These are phyloP conservation scores for Homarus gammarus DNA, from an alignment of 2,888 invertebrate genomes.

Conservation along the genomic window DNA sequence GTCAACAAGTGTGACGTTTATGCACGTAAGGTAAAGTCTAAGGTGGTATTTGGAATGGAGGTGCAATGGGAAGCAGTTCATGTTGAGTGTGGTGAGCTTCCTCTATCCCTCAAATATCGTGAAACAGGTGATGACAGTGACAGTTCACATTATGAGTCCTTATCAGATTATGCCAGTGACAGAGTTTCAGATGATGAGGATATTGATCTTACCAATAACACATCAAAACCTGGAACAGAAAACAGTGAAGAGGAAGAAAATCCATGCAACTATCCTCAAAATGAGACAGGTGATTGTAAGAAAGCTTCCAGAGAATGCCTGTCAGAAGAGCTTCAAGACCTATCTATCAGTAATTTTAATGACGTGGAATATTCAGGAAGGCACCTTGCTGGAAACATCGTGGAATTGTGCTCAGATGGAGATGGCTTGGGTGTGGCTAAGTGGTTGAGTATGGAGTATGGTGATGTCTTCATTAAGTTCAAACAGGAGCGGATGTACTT, in stretches of 20 bases:
- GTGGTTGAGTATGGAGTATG: constrained; percentile 20
- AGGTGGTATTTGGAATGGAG: background rate
- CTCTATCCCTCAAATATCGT: background rate
- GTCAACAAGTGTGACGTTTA: constrained; percentile 14
- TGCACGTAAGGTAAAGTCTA: background rate
- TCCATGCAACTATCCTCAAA: background rate
- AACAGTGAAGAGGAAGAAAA: background rate
- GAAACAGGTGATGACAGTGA: background rate
- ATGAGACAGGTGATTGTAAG: background rate
- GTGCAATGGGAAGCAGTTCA: constrained; percentile 19
- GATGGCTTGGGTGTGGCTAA: background rate
- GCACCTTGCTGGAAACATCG: constrained; percentile 2
- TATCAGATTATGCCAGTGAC: background rate
- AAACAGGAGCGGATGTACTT: constrained; percentile 11
- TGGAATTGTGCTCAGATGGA: background rate
- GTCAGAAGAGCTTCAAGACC: background rate
- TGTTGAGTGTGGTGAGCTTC: constrained; percentile 4
- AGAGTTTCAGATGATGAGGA: background rate
- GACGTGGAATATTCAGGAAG: background rate
- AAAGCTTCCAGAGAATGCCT: background rate
- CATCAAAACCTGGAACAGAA: background rate
- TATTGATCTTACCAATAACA: background rate
- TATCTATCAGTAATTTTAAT: background rate
- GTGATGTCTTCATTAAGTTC: constrained; percentile 2
- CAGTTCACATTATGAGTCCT: too few relatives aligned